These are phyloP conservation scores for Sturnira hondurensis DNA, from an alignment of 2,113 vertebrate genomes.

Conservation along the genomic window DNA sequence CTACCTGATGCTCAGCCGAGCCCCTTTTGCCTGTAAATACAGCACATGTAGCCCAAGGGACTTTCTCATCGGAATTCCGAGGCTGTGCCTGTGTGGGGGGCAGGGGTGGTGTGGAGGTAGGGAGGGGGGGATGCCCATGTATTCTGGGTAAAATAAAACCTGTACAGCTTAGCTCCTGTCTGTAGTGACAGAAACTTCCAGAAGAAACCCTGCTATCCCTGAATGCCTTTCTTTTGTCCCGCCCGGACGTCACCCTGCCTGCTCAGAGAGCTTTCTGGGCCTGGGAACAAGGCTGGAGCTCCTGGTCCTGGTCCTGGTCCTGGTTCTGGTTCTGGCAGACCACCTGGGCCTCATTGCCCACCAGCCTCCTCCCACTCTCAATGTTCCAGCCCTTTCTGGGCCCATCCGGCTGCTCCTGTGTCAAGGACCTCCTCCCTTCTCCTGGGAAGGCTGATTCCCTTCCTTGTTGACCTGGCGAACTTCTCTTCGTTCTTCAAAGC, in stretches of 20 bases:
- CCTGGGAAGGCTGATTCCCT: neutral
- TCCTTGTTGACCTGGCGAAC: neutral
- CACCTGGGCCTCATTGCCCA: neutral
- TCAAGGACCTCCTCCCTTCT: neutral
- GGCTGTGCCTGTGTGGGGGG: fast-evolving
- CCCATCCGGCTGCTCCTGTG: neutral
- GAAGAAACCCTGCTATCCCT: neutral
- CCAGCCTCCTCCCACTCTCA: neutral
- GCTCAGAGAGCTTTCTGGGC: neutral
- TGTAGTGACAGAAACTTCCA: neutral
- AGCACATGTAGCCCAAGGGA: neutral
- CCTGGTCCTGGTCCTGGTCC: neutral
- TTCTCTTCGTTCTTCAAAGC: neutral
- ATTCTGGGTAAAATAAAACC: neutral
- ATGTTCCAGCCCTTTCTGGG: neutral
- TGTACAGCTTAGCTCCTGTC: neutral
- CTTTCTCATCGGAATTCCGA: neutral
- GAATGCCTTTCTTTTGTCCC: neutral
- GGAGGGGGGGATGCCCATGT: neutral
- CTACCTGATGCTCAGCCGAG: neutral
- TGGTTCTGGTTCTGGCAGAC: neutral
- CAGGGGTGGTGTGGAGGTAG: neutral
- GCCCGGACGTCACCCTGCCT: neutral
- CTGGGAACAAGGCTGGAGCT: neutral
- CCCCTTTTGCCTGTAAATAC: neutral